Conservation (phyloP, 2,888 invertebrate species). For the Drosophila maculinotata region DNA sequence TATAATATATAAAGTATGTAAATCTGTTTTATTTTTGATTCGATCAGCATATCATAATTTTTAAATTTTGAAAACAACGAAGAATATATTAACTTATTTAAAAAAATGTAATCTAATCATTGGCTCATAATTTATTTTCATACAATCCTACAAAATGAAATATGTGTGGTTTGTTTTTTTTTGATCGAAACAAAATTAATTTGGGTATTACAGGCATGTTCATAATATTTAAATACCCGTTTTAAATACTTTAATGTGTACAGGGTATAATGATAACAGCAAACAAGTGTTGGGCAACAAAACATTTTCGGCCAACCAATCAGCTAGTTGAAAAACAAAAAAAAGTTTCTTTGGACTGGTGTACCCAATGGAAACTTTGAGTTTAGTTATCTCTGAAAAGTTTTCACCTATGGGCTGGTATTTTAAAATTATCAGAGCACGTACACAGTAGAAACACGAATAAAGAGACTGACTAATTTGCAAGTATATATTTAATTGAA, state of each 20-base stretch:
- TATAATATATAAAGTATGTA: too few species aligned
- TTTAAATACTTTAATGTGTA: neutral
- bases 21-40: too few species aligned
- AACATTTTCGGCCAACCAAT: slow-evolving; percentile 6
- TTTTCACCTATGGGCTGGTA: slow-evolving; percentile 1
- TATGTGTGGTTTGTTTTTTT: too few species aligned
- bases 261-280: slow-evolving; percentile 9
- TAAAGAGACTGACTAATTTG: neutral
- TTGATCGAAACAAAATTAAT: neutral
- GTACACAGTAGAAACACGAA: neutral
- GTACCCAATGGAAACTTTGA: neutral
- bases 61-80: too few species aligned
- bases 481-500: neutral
- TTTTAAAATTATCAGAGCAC: neutral
- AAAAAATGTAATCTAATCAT: too few species aligned
- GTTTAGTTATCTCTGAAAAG: slow-evolving; percentile 11
- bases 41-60: too few species aligned
- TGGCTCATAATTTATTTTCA: too few species aligned
- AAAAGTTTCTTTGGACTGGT: neutral
- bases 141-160: too few species aligned
- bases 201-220: neutral
- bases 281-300: slow-evolving; percentile 10
- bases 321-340: slow-evolving; percentile 2
- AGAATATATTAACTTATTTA: too few species aligned
- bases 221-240: neutral